Evolutionary conservation across 2,888 invertebrate genomes (phyloP), one percentile per base, ranked within the genome.

Genomic region (Blomia tropicalis): DNA sequence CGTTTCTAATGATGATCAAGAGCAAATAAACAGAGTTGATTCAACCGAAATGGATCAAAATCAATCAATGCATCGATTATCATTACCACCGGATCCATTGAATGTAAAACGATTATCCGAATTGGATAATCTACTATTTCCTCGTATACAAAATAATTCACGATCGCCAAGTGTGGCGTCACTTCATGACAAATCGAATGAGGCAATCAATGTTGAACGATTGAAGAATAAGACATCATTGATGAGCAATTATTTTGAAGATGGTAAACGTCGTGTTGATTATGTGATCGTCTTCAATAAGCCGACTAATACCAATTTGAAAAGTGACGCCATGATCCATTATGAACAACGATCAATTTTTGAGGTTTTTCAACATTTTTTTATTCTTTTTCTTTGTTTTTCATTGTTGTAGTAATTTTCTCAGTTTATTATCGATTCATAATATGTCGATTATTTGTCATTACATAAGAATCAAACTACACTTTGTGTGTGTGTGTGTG

Each of bases 261-360:
- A 68, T 58, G 64, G 64, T 4, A 56, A 61, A 17, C 61, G 65
- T n/a, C 61, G 67, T 25, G 65, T 68, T 25, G 69, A 69, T 59
- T 69, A 66, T 63, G 64, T 69, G 5, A 36, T 69, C 11, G 68
- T 67, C 1, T 66, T 66, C 47, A 65, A 11, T 14, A 62, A 58
- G n/a, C 56, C 56, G 4, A 14, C 14, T 2, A 23, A 22, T 36
- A 5, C 29, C 1, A 62, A 58, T 58, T 3, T 31, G 2, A 62
- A 62, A 47, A 41, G 58, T n/a, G 56, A 43, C 7, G 62, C 58
- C n/a, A 25, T 43, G 7, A 14, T 1, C n/a, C 58, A 41, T 1
- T n/a, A 29, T n/a, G 41, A 62, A 25, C 58, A 56, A 2, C 43
- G 62, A 7, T 43, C 29, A 31, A 29, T 62, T 1, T 62, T 62